Evolutionary conservation across 2,888 invertebrate species (phyloP).

Genomic region (Osmoderma eremita): DNA sequence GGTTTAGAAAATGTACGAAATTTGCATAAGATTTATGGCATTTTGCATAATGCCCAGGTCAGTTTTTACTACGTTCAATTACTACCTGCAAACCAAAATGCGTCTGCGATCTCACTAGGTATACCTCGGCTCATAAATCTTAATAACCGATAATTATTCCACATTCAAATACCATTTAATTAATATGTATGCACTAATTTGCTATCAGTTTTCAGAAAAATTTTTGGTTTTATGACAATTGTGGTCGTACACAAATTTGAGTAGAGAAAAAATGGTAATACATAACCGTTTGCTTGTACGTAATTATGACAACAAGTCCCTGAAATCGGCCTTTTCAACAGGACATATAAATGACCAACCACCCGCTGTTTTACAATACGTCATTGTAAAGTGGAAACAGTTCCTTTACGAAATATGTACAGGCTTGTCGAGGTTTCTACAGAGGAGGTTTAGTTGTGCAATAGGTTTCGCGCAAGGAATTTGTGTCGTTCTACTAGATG

Average conservation of each 20-base stretch:
- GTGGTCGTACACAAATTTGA: not conserved
- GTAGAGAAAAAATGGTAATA: not conserved
- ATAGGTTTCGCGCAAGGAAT: slow-evolving; percentile 6
- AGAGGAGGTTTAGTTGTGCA: slow-evolving; percentile 13
- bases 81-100: not conserved
- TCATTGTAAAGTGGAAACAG: not conserved
- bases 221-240: not conserved
- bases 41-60: slow-evolving; percentile 2
- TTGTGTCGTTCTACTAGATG: not conserved
- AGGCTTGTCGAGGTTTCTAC: not conserved
- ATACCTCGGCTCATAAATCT: not conserved
- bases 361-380: slow-evolving; percentile 26
- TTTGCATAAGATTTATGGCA: slow-evolving; percentile 6
- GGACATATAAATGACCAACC: slow-evolving; percentile 11
- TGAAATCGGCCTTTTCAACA: slow-evolving; percentile 8
- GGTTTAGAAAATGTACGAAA: not conserved
- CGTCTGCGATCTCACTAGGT: not conserved
- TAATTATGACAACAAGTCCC: slow-evolving; percentile 26
- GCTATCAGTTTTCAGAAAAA: no score
- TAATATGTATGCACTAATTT: no score
- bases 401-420: not conserved
- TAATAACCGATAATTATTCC: not conserved
- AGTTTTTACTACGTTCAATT: not conserved
- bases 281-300: slow-evolving; percentile 22
- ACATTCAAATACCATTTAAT: not conserved